Evolutionary conservation across 1,140 invertebrate species (phyloP).

Genomic region (Helicorthomorpha holstii): DNA sequence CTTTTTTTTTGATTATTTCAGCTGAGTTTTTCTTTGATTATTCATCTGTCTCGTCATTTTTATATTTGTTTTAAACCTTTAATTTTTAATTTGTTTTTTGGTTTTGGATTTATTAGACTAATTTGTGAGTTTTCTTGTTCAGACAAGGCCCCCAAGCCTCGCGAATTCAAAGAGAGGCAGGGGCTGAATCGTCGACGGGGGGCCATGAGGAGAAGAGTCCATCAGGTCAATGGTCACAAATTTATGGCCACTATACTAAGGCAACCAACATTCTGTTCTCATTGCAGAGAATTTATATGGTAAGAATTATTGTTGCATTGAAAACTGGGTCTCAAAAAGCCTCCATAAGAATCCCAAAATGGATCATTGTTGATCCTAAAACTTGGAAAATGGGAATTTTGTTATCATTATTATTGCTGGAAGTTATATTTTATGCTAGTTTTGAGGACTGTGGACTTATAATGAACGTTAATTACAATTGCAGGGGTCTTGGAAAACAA

Average conservation of each 20-base stretch:
- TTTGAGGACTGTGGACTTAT: conserved; percentile 3
- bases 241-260: conserved; percentile 98
- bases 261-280: conserved; percentile 97
- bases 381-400: no score
- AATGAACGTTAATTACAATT: background rate
- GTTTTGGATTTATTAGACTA: no score
- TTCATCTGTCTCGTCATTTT: no score
- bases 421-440: background rate
- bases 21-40: no score
- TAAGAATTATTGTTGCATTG: conserved; percentile 22
- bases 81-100: no score
- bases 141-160: conserved; percentile 26
- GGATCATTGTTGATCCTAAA: no score
- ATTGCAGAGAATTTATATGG: conserved; percentile 97
- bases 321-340: no score
- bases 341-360: no score
- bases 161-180: conserved; percentile 88
- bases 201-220: conserved; percentile 83
- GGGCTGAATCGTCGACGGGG: conserved; percentile 80
- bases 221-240: conserved; percentile 97
- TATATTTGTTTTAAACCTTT: no score
- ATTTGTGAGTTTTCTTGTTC: background rate
- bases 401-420: background rate
- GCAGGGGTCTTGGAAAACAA: conserved; percentile 96
- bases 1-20: no score